Percentiles rank a stretch among this genome's conserved stretches.
phyloP scores from a whole-genome alignment of 2,797 vertebrate genomes.

The Hoplostethus mediterraneus region DNA sequence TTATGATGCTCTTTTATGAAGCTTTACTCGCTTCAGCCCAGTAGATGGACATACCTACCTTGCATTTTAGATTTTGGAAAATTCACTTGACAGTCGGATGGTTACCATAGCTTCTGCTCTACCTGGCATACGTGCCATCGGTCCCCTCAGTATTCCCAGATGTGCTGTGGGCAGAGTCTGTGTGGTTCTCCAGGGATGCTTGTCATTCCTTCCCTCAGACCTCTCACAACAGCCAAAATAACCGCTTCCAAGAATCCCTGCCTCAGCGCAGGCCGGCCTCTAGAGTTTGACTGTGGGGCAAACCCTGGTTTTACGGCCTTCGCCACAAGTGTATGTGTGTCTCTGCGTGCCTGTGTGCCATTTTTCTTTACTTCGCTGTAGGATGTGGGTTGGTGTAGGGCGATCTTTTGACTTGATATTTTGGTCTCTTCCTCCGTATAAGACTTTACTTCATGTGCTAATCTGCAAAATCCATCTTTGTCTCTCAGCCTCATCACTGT shows the following conservation, averaged over 20 bases:
- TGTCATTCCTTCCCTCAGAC: conserved; percentile 61
- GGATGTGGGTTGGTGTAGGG: conserved; percentile 8
- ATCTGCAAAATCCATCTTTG: too few species aligned
- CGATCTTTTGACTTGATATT: too few species aligned
- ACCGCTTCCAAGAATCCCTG: conserved; percentile 22
- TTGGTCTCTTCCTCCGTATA: too few species aligned
- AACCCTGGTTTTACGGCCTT: conserved; percentile 7
- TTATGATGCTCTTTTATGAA: too few species aligned
- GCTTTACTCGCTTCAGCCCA: too few species aligned
- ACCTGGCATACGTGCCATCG: too few species aligned
- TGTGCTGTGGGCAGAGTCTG: conserved; percentile 38
- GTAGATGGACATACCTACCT: too few species aligned
- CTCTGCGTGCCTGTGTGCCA: neutral
- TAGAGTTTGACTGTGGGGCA: conserved; percentile 13
- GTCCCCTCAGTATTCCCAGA: conserved; percentile 55
- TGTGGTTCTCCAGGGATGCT: conserved; percentile 49
- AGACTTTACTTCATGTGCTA: too few species aligned
- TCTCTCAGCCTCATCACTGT: too few species aligned
- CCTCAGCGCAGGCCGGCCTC: conserved; percentile 30
- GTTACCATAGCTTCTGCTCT: too few species aligned
- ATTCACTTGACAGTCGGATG: too few species aligned
- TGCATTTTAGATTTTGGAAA: too few species aligned
- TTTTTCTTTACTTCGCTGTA: neutral
- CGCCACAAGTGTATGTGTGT: conserved; percentile 15
- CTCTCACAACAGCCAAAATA: conserved; percentile 48